Conservation (phyloP, 2,113 vertebrate species). For the Chloropsis cyanopogon region DNA sequence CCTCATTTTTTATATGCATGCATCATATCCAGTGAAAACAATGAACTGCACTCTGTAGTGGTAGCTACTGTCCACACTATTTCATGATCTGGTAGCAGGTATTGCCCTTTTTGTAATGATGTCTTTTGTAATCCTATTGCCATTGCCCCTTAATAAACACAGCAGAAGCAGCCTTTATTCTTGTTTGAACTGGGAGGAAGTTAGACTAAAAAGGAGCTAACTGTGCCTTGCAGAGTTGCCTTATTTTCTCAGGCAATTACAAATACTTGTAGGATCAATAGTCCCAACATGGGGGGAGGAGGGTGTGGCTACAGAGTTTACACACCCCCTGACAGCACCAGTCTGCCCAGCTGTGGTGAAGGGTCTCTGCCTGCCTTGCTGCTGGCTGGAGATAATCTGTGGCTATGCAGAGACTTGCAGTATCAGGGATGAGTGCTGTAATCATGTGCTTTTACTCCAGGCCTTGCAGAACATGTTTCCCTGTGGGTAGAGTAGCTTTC, state of each 20-base stretch:
- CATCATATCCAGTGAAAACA: not conserved
- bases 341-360: not conserved
- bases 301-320: not conserved
- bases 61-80: accelerated
- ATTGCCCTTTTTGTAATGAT: not conserved
- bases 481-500: not conserved
- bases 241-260: not conserved
- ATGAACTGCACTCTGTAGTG: not conserved
- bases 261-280: not conserved
- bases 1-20: not conserved
- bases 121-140: not conserved
- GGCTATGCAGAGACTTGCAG: not conserved
- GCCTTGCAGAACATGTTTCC: not conserved
- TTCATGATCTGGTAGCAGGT: not conserved
- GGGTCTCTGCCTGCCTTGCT: not conserved
- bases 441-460: not conserved
- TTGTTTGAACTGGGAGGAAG: not conserved
- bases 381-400: not conserved
- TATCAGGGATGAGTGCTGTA: not conserved
- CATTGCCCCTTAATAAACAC: not conserved
- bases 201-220: not conserved
- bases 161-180: not conserved
- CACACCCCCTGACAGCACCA: not conserved
- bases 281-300: accelerated
- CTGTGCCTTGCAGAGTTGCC: not conserved